Percentiles rank a stretch among this genome's conserved stretches.
phyloP scores from a whole-genome alignment of 2,888 invertebrate genomes.

The Diarsia mendica region DNA sequence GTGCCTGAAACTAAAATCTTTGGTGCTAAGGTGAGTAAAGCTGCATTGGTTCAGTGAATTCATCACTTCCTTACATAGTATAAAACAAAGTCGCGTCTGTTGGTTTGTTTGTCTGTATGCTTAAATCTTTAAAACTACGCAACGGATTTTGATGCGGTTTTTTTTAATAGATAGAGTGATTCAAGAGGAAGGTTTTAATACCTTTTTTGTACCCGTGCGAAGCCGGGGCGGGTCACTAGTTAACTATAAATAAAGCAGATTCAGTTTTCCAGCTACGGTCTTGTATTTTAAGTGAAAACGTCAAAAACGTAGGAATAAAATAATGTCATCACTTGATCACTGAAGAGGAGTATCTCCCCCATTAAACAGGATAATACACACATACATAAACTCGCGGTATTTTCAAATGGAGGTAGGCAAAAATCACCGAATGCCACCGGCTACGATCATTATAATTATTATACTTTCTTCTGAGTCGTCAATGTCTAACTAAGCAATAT shows the following conservation, averaged over 20 bases:
- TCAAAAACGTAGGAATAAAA: too few relatives aligned
- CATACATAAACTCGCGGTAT: not conserved
- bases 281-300: not conserved
- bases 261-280: not conserved
- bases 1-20: conserved; percentile 97
- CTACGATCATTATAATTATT: not conserved
- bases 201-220: too few relatives aligned
- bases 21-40: conserved; percentile 94
- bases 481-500: too few relatives aligned
- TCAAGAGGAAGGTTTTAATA: too few relatives aligned
- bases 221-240: too few relatives aligned
- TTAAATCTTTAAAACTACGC: too few relatives aligned
- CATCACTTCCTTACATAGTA: too few relatives aligned
- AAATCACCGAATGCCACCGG: not conserved
- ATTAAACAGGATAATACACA: not conserved
- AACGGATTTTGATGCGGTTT: too few relatives aligned
- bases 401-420: not conserved
- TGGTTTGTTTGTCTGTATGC: too few relatives aligned
- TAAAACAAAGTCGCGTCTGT: too few relatives aligned
- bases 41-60: not conserved
- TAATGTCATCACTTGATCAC: not conserved
- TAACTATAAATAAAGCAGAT: not conserved
- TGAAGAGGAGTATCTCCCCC: not conserved
- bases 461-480: not conserved
- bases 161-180: too few relatives aligned